Evolutionary conservation across 2,113 vertebrate genomes (phyloP).

Genomic region (Marcusenius ussheri): DNA sequence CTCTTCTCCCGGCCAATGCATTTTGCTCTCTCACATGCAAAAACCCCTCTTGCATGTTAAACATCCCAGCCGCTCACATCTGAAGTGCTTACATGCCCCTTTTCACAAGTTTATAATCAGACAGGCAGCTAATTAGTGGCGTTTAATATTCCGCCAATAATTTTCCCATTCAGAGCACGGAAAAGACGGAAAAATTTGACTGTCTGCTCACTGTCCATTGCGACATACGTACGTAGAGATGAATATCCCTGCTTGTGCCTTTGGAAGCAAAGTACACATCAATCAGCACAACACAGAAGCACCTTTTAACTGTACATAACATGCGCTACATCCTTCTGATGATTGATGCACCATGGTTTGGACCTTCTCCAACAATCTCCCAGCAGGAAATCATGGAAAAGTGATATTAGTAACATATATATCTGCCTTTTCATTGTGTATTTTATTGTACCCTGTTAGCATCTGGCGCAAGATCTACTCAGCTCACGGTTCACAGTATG

Average conservation of each 20-base stretch:
- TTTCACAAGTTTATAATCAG: not conserved
- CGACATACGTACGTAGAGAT: not conserved
- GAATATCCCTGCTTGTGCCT: not conserved
- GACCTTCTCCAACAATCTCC: not conserved
- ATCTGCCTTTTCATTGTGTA: not conserved
- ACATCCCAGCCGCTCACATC: not conserved
- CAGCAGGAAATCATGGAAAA: not conserved
- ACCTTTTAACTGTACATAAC: not conserved
- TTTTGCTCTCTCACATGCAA: not conserved
- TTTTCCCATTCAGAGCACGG: not conserved
- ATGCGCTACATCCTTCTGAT: conserved; percentile 43
- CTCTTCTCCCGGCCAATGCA: not conserved
- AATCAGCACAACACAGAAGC: not conserved
- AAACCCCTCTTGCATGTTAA: not conserved
- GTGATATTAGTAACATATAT: not conserved
- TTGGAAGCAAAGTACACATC: not conserved
- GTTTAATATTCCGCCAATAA: not conserved
- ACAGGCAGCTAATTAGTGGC: not conserved
- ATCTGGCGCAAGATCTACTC: not conserved
- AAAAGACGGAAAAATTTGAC: not conserved
- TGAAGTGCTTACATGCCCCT: not conserved
- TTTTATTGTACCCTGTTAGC: not conserved
- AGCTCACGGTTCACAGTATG: not conserved
- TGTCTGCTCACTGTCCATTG: not conserved
- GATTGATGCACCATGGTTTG: not conserved